These are phyloP conservation scores for Spodoptera littoralis DNA, from an alignment of 2,888 invertebrate species.

Conservation along the genomic window DNA sequence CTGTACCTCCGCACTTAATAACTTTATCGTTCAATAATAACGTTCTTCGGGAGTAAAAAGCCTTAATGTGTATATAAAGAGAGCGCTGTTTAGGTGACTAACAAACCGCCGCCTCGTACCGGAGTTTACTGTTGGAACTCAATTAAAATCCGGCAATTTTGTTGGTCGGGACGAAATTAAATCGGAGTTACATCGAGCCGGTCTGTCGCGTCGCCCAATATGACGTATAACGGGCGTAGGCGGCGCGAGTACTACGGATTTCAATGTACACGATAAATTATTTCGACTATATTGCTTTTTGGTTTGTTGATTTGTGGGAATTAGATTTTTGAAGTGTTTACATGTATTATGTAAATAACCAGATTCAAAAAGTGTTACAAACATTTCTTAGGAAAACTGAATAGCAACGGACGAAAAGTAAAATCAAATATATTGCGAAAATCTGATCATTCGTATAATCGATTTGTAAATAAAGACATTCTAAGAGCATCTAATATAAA, in stretches of 20 bases:
- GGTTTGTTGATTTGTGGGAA: conserved; percentile 36
- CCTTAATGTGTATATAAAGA: conserved; percentile 58
- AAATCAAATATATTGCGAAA: no score
- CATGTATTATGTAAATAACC: no score
- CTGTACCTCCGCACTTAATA: conserved; percentile 67
- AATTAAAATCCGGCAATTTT: conserved; percentile 84
- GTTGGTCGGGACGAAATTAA: conserved; percentile 79
- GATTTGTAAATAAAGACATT: no score
- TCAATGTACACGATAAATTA: conserved; percentile 42
- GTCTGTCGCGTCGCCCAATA: conserved; percentile 59
- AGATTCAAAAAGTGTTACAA: no score
- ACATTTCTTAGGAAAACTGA: no score
- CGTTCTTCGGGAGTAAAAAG: conserved; percentile 58
- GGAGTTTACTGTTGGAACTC: conserved; percentile 77
- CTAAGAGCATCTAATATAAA: no score
- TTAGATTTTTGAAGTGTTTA: conserved; percentile 35
- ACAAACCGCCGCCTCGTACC: conserved; percentile 72
- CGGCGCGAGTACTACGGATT: conserved; percentile 41
- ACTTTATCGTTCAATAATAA: conserved; percentile 79
- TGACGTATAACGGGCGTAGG: conserved; percentile 53
- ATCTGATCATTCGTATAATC: no score
- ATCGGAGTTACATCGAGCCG: conserved; percentile 74
- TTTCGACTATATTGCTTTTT: conserved; percentile 43
- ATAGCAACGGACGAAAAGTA: no score
- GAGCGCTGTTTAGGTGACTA: conserved; percentile 70